A percentile compares a stretch with the other conserved stretches of the same genome.
Evolutionary conservation across 2,113 vertebrate species (phyloP).

Genomic region (Malurus melanocephalus): DNA sequence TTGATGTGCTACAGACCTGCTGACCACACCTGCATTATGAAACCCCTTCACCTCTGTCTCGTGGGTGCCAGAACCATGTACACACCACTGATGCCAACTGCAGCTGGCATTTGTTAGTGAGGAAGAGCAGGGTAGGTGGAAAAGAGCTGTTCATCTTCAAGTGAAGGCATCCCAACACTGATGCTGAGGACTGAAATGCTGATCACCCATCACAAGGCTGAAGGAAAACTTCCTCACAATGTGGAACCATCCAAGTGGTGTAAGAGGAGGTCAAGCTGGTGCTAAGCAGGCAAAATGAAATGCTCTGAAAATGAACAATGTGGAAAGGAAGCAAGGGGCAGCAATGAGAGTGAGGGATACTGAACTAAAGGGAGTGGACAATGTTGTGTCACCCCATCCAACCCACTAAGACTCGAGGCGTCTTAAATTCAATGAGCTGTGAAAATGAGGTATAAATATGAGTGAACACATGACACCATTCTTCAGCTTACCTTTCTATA

Average conservation of each 20-base stretch:
- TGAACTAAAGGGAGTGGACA: neutral
- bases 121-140: neutral
- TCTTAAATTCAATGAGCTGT: neutral
- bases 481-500: neutral
- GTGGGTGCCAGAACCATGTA: accelerated
- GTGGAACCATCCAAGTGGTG: neutral
- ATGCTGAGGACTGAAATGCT: neutral
- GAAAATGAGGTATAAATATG: neutral
- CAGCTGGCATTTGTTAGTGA: neutral
- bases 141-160: neutral
- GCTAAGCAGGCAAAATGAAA: neutral
- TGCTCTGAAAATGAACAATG: neutral
- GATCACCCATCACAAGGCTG: neutral
- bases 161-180: neutral
- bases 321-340: neutral
- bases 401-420: neutral
- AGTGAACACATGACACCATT: neutral
- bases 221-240: neutral
- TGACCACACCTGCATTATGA: neutral
- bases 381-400: neutral
- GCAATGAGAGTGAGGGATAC: neutral
- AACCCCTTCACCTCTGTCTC: neutral
- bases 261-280: neutral
- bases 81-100: accelerated
- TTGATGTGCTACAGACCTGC: neutral